Percentiles rank a stretch among this genome's conserved stretches.
Evolutionary conservation across 2,888 invertebrate genomes (phyloP).

Genomic region (Nephrotoma guestfalica): DNA sequence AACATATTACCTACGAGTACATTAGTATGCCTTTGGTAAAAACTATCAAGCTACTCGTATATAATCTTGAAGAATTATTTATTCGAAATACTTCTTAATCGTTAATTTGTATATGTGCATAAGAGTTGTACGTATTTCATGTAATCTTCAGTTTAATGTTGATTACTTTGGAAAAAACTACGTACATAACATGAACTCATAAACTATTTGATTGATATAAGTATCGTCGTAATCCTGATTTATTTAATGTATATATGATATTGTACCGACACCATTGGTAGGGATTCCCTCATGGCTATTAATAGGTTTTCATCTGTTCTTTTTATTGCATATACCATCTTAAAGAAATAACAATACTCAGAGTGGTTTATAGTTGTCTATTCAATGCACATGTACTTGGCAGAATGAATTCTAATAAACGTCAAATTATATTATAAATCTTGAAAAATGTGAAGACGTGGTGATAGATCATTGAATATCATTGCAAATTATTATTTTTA

Average conservation of each 20-base stretch:
- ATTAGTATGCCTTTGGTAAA: too few relatives aligned
- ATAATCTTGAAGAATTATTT: too few relatives aligned
- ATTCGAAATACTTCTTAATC: too few relatives aligned
- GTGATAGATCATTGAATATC: not conserved
- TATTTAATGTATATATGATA: not conserved
- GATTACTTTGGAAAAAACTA: too few relatives aligned
- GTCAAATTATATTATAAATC: not conserved
- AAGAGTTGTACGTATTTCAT: too few relatives aligned
- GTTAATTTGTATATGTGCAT: too few relatives aligned
- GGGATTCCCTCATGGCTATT: not conserved
- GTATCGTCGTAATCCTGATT: not conserved
- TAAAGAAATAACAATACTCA: not conserved
- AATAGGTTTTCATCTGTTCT: not conserved
- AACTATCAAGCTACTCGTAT: too few relatives aligned
- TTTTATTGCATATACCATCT: not conserved
- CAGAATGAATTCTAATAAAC: not conserved
- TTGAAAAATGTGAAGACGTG: not conserved
- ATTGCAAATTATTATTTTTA: not conserved
- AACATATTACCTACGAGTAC: too few relatives aligned
- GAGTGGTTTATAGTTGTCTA: not conserved
- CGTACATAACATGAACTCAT: too few relatives aligned
- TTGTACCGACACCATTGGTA: not conserved
- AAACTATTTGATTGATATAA: too few relatives aligned
- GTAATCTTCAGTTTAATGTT: too few relatives aligned
- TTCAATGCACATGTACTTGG: not conserved